phyloP scores from a whole-genome alignment of 2,888 invertebrate species.

The Melangyna quadrimaculata region DNA sequence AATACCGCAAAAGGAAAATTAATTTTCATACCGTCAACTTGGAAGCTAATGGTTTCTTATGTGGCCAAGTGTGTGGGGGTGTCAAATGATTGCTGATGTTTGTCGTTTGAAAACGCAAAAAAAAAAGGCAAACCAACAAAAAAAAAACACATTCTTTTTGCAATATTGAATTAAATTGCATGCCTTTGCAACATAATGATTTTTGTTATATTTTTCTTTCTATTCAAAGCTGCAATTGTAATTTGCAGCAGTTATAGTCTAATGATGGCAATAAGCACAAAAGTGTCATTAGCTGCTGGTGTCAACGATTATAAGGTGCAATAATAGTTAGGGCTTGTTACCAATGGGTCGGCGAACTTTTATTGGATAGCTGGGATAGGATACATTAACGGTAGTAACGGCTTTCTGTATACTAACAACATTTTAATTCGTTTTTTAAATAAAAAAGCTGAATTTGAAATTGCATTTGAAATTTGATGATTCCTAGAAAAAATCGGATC shows the following conservation, averaged over 20 bases:
- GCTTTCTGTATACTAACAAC: no score
- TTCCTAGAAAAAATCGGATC: no score
- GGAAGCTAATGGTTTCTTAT: conserved; percentile 12
- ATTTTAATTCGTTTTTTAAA: no score
- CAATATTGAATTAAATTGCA: conserved; percentile 32
- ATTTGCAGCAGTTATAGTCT: conserved; percentile 11
- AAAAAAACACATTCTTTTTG: neutral
- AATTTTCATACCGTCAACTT: neutral
- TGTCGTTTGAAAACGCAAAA: neutral
- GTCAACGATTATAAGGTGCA: conserved; percentile 29
- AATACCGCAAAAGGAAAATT: conserved; percentile 26
- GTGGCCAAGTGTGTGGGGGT: neutral
- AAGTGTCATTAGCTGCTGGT: conserved; percentile 30
- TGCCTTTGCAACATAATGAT: conserved; percentile 27
- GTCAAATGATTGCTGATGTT: neutral
- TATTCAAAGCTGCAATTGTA: conserved; percentile 5
- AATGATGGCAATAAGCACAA: conserved; percentile 28
- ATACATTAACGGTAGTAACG: no score
- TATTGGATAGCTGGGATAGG: neutral
- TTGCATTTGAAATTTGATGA: no score
- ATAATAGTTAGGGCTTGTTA: conserved; percentile 29
- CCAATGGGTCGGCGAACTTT: neutral
- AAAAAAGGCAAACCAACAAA: neutral
- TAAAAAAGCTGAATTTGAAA: no score
- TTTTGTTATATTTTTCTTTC: conserved; percentile 10